A percentile compares a stretch with the other conserved stretches of the same genome.
Conservation (phyloP, 2,797 vertebrate genomes). For the Fistularia commersonii region DNA sequence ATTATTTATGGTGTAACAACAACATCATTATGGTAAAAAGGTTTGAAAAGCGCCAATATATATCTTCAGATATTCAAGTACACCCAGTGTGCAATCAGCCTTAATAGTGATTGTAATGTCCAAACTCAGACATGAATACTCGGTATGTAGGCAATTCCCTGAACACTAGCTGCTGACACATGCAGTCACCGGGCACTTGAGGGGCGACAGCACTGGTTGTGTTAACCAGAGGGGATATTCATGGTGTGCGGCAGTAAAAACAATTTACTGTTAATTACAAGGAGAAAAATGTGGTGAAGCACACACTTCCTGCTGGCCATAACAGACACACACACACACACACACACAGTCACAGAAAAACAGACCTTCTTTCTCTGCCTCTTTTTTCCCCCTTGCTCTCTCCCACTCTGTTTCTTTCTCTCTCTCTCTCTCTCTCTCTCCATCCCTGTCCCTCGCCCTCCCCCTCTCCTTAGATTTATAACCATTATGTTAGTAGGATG, state of each 20-base stretch:
- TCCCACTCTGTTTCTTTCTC: not conserved
- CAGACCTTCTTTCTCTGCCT: conserved; percentile 21
- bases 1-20: too few relatives aligned
- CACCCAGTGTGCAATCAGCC: not conserved
- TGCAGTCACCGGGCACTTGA: conserved; percentile 82
- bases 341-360: too few relatives aligned
- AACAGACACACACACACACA: too few relatives aligned
- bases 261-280: conserved; percentile 99
- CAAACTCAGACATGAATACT: conserved; percentile 1
- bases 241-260: conserved; percentile 91
- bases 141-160: too few relatives aligned
- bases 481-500: conserved; percentile 93
- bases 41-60: too few relatives aligned
- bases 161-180: conserved; percentile 53
- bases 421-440: conserved; percentile 4
- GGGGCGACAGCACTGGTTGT: conserved; percentile 81
- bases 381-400: too few relatives aligned
- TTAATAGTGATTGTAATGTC: not conserved
- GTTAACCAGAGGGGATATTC: conserved; percentile 89
- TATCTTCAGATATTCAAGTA: too few relatives aligned
- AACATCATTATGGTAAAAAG: too few relatives aligned
- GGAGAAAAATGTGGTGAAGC: conserved; percentile 94
- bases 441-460: conserved; percentile 10
- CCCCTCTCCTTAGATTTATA: conserved; percentile 85
- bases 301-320: conserved; percentile 84